Percentiles rank a stretch among this genome's conserved stretches.
phyloP scores from a whole-genome alignment of 1,140 invertebrate species.

The Tetramorium simillimum region DNA sequence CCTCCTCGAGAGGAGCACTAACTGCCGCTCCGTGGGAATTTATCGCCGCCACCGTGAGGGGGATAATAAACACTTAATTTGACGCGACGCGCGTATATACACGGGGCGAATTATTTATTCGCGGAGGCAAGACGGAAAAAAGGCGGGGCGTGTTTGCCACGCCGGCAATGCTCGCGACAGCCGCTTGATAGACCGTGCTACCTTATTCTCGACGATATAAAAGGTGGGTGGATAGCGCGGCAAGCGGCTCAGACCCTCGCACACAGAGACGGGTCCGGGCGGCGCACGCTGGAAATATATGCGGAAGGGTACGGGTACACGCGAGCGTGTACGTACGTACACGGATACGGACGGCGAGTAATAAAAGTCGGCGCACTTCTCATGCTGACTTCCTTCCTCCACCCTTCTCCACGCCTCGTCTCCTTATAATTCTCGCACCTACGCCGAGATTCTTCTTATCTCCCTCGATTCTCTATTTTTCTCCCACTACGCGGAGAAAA shows the following conservation, averaged over 20 bases:
- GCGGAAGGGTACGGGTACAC: background rate
- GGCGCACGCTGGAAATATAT: slow-evolving; percentile 1
- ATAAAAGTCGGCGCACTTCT: slow-evolving; percentile 65
- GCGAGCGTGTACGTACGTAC: background rate
- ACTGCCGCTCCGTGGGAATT: slow-evolving; percentile 15
- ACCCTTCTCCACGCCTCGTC: background rate
- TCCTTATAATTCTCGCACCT: slow-evolving; percentile 46
- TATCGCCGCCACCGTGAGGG: slow-evolving; percentile 9
- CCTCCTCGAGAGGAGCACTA: background rate
- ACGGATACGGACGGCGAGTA: slow-evolving; percentile 42
- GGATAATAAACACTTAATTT: slow-evolving; percentile 55
- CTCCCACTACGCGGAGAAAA: no score
- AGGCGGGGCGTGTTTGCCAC: slow-evolving; percentile 15
- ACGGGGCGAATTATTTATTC: slow-evolving; percentile 44
- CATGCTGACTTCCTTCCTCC: slow-evolving; percentile 43
- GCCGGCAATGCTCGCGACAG: slow-evolving; percentile 35
- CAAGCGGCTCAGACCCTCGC: background rate
- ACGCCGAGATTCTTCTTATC: slow-evolving; percentile 50
- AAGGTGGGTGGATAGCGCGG: slow-evolving; percentile 16
- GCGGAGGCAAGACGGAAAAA: slow-evolving; percentile 17
- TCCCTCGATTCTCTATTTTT: slow-evolving; percentile 2
- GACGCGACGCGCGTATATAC: slow-evolving; percentile 26
- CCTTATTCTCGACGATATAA: slow-evolving; percentile 46
- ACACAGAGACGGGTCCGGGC: background rate
- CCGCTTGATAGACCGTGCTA: slow-evolving; percentile 39